Percentiles rank a stretch among this genome's conserved stretches.
Evolutionary conservation across 2,797 vertebrate species (phyloP).

Genomic region (Tadarida brasiliensis): DNA sequence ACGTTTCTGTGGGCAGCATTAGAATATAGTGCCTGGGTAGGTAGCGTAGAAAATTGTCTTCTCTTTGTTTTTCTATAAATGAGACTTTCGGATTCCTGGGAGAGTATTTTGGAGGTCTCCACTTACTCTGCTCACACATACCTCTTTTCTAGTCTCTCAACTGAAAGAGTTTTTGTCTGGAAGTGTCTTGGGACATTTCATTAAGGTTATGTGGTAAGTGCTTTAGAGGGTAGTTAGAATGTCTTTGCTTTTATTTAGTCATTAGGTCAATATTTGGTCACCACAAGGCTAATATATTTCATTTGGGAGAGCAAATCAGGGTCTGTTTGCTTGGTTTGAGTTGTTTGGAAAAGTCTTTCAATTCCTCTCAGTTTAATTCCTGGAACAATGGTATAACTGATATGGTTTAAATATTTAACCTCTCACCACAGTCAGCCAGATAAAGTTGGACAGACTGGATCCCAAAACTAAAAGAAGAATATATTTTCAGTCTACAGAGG

Average conservation of each 20-base stretch:
- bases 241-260: slow-evolving; percentile 36
- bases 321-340: slow-evolving; percentile 44
- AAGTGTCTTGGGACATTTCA: background rate
- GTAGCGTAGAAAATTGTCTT: background rate
- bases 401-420: slow-evolving; percentile 29
- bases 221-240: background rate
- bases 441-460: background rate
- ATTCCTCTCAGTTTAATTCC: slow-evolving; percentile 1
- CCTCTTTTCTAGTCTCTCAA: background rate
- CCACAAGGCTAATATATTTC: background rate
- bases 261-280: slow-evolving; percentile 56
- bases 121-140: background rate
- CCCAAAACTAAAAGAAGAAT: background rate
- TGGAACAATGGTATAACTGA: background rate
- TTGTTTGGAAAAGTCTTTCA: slow-evolving; percentile 60
- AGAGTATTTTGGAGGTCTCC: background rate
- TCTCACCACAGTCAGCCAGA: background rate
- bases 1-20: background rate
- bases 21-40: background rate
- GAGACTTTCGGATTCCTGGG: background rate
- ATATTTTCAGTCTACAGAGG: slow-evolving; percentile 30
- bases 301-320: background rate
- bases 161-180: slow-evolving; percentile 1
- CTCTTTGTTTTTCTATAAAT: background rate
- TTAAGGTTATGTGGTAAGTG: background rate